Percentiles rank a stretch among this genome's conserved stretches.
These are phyloP conservation scores for Amphipyra berbera DNA, from an alignment of 2,888 invertebrate genomes.

Conservation along the genomic window DNA sequence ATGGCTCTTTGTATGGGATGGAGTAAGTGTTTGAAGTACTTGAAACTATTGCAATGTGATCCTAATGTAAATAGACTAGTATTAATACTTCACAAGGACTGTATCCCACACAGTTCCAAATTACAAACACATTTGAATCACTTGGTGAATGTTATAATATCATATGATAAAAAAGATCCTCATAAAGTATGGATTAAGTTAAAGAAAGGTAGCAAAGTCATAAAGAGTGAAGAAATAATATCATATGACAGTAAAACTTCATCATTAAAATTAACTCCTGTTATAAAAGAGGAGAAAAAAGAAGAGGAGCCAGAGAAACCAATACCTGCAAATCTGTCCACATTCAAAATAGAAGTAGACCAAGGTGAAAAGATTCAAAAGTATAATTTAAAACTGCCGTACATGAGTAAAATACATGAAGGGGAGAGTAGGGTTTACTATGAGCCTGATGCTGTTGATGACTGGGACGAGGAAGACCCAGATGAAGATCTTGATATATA, in stretches of 20 bases:
- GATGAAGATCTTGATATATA: constrained; percentile 95
- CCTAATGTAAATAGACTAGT: constrained; percentile 74
- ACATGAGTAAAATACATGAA: constrained; percentile 87
- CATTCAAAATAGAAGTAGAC: constrained; percentile 91
- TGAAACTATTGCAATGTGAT: constrained; percentile 67
- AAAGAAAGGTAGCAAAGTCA: constrained; percentile 88
- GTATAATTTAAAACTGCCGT: constrained; percentile 90
- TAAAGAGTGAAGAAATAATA: constrained; percentile 81
- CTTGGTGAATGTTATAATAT: constrained; percentile 79
- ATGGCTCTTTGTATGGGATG: constrained; percentile 80
- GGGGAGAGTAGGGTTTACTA: constrained; percentile 92
- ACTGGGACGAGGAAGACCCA: constrained; percentile 96
- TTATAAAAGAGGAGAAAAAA: constrained; percentile 70
- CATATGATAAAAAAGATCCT: constrained; percentile 68
- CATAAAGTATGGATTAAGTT: constrained; percentile 76
- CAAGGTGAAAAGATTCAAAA: constrained; percentile 91
- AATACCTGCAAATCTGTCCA: constrained; percentile 84
- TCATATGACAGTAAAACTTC: constrained; percentile 74
- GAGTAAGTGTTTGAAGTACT: constrained; percentile 72
- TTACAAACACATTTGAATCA: constrained; percentile 83
- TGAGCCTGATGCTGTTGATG: constrained; percentile 94
- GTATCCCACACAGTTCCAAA: constrained; percentile 79
- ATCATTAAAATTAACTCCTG: constrained; percentile 68
- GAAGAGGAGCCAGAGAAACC: constrained; percentile 78
- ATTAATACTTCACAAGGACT: constrained; percentile 85